Percentiles rank a stretch among this genome's conserved stretches.
phyloP scores from a whole-genome alignment of 2,888 invertebrate genomes.

The Arrhopalites spinosus region DNA sequence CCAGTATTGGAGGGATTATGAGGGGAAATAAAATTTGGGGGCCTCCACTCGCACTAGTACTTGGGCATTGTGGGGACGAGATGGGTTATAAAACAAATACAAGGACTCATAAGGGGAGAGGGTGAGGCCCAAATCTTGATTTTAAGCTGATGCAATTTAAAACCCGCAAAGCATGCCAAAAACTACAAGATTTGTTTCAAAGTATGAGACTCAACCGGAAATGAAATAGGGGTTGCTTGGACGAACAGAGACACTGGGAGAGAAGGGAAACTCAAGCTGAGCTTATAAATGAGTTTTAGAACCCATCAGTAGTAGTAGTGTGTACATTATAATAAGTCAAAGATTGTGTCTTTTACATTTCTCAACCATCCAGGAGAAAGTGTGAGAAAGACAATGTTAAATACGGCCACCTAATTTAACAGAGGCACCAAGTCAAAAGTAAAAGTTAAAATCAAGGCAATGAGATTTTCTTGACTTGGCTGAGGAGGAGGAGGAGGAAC shows the following conservation, averaged over 20 bases:
- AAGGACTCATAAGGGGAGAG: neutral
- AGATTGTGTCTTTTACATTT: too few relatives aligned
- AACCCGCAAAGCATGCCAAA: conserved; percentile 22
- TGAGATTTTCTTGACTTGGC: too few relatives aligned
- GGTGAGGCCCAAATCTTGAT: neutral
- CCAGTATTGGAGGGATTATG: neutral
- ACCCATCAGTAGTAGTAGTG: too few relatives aligned
- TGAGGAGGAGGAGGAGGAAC: too few relatives aligned
- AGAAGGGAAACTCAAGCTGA: conserved; percentile 14
- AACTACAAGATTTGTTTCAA: conserved; percentile 17
- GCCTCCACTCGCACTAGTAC: neutral
- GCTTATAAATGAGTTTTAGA: conserved; percentile 28
- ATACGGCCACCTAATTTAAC: too few relatives aligned
- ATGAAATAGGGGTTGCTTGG: conserved; percentile 16
- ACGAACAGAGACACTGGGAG: conserved; percentile 20
- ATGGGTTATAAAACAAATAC: neutral
- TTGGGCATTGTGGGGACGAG: too few relatives aligned
- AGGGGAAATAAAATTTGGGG: neutral
- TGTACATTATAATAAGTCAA: too few relatives aligned
- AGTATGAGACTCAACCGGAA: conserved; percentile 11
- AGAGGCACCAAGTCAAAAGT: too few relatives aligned
- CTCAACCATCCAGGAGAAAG: too few relatives aligned
- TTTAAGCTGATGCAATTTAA: neutral
- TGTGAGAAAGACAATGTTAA: too few relatives aligned
- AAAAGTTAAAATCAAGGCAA: too few relatives aligned